A percentile compares a stretch with the other conserved stretches of the same genome.
Conservation (phyloP, 1,140 invertebrate species). For the Cecropterus lyciades region DNA sequence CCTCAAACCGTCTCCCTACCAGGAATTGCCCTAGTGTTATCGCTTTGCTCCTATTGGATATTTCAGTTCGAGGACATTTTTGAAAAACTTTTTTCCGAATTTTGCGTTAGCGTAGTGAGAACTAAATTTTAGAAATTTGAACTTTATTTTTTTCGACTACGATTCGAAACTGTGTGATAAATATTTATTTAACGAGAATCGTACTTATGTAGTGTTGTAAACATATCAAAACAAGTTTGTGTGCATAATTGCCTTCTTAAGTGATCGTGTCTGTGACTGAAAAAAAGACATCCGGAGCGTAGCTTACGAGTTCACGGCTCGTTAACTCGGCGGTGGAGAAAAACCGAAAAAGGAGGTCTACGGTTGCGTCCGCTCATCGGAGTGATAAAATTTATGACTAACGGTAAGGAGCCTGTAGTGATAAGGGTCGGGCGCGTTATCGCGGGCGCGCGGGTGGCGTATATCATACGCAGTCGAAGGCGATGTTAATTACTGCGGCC, state of each 20-base stretch:
- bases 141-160: slow-evolving; percentile 8
- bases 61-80: slow-evolving; percentile 37
- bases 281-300: slow-evolving; percentile 62
- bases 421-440: slow-evolving; percentile 77
- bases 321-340: slow-evolving; percentile 66
- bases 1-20: slow-evolving; percentile 58
- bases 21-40: slow-evolving; percentile 72
- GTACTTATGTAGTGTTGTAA: slow-evolving; percentile 30
- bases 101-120: slow-evolving; percentile 30
- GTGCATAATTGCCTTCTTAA: slow-evolving; percentile 53
- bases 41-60: slow-evolving; percentile 54
- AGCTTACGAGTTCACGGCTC: slow-evolving; percentile 75
- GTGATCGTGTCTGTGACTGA: slow-evolving; percentile 75
- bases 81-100: slow-evolving; percentile 29
- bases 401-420: slow-evolving; percentile 78
- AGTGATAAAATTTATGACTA: slow-evolving; percentile 82
- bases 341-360: slow-evolving; percentile 68
- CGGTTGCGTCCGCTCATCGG: slow-evolving; percentile 71
- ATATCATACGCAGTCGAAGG: slow-evolving; percentile 54
- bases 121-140: background rate
- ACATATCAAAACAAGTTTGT: slow-evolving; percentile 46
- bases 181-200: background rate
- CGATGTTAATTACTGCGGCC: slow-evolving; percentile 47
- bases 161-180: slow-evolving; percentile 20
- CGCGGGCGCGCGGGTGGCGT: slow-evolving; percentile 50